Conservation (phyloP, 53 echinoderm and acorn worm genomes). For the Arbacia lixula region DNA sequence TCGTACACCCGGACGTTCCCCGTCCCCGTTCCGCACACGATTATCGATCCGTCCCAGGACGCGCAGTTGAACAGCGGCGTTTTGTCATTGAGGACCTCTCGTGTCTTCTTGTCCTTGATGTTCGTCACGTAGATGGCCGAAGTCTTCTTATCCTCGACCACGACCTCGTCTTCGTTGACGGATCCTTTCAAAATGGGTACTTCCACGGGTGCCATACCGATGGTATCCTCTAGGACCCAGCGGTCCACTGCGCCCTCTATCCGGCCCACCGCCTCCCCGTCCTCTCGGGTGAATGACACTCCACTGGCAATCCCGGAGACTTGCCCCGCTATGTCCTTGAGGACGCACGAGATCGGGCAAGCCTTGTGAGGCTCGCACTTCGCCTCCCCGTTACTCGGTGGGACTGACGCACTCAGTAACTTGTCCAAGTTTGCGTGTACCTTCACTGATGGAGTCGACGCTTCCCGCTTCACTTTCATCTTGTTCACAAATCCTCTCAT, state of each 20-base stretch:
- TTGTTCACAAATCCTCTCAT: background rate
- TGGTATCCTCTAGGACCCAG: constrained; percentile 33
- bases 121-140: constrained; percentile 32
- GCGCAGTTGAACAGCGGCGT: constrained; percentile 28
- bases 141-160: constrained; percentile 21
- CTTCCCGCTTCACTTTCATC: background rate
- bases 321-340: background rate
- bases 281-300: background rate
- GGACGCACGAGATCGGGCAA: background rate
- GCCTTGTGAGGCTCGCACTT: background rate
- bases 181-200: constrained; percentile 9
- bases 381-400: background rate
- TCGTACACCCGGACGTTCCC: constrained; percentile 23
- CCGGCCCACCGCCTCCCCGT: constrained; percentile 3
- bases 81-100: constrained; percentile 10
- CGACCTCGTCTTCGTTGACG: constrained; percentile 6
- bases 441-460: background rate
- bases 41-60: background rate
- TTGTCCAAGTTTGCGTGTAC: constrained; percentile 4
- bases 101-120: background rate
- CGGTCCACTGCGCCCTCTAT: constrained; percentile 4
- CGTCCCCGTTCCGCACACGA: constrained; percentile 20
- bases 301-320: background rate
- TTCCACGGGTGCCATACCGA: background rate
- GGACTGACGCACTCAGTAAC: background rate